Conservation (phyloP, 2,113 vertebrate species). For the Microcebus tavaratra region DNA sequence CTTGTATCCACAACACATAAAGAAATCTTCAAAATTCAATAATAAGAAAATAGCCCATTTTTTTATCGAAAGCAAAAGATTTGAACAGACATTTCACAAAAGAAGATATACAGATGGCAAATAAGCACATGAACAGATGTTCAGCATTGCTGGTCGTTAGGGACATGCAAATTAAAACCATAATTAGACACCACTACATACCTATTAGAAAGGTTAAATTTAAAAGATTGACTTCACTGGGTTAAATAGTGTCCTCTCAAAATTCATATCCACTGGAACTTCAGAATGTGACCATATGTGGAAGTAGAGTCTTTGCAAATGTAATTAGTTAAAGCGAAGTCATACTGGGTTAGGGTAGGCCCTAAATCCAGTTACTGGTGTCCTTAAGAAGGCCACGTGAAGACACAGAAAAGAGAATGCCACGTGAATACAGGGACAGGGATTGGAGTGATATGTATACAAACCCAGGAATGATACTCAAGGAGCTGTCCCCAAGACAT, state of each 20-base stretch:
- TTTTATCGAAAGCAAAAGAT: background rate
- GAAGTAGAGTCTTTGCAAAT: background rate
- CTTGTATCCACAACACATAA: background rate
- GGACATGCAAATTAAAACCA: background rate
- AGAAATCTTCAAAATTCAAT: background rate
- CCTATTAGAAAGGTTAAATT: background rate
- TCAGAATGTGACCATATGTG: background rate
- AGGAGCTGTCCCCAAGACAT: too few species aligned
- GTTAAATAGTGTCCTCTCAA: background rate
- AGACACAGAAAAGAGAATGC: background rate
- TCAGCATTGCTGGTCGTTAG: background rate
- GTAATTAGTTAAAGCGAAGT: background rate
- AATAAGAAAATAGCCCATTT: background rate
- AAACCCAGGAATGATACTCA: background rate
- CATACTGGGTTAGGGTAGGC: background rate
- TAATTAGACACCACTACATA: too few species aligned
- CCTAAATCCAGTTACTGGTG: background rate
- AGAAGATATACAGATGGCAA: background rate
- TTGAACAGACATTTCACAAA: background rate
- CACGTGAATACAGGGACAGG: background rate
- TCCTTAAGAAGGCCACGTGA: background rate
- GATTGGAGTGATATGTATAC: background rate
- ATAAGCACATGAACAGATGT: background rate
- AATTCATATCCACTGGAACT: background rate
- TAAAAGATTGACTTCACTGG: background rate